Conservation (phyloP, 2,888 invertebrate genomes). For the Sarcophaga rosellei region DNA sequence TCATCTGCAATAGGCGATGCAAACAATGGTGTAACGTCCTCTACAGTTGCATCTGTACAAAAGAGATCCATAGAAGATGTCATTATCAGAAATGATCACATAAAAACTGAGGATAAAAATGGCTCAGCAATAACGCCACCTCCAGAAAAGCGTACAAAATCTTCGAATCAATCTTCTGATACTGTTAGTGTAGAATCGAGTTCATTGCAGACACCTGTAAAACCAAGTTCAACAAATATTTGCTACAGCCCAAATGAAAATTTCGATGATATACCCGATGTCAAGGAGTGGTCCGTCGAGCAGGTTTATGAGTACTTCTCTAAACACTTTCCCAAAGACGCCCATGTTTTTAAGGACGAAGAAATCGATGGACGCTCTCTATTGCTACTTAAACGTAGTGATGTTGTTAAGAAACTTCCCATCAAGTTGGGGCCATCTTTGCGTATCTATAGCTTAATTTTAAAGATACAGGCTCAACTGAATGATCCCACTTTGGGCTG, state of each 20-base stretch:
- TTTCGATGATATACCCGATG: conserved; percentile 72
- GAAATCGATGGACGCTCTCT: conserved; percentile 96
- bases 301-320: conserved; percentile 91
- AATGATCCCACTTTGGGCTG: conserved; percentile 83
- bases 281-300: conserved; percentile 87
- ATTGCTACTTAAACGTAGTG: conserved; percentile 90
- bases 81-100: conserved; percentile 5
- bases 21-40: conserved; percentile 34
- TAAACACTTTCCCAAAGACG: conserved; percentile 83
- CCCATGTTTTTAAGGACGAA: conserved; percentile 91
- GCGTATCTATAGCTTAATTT: conserved; percentile 90
- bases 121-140: background rate
- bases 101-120: conserved; percentile 10
- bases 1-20: conserved; percentile 52
- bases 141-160: conserved; percentile 42
- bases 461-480: conserved; percentile 90
- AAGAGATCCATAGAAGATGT: conserved; percentile 1
- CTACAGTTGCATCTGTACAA: background rate
- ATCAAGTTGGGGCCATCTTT: conserved; percentile 94
- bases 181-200: conserved; percentile 31
- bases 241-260: conserved; percentile 68
- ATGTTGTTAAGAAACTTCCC: conserved; percentile 91
- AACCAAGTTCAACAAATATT: conserved; percentile 12
- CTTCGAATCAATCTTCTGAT: conserved; percentile 23
- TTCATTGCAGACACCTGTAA: conserved; percentile 22